Base-by-base conservation (phyloP, 2,797 vertebrate genomes). In the Rhinophrynus dorsalis region DNA sequence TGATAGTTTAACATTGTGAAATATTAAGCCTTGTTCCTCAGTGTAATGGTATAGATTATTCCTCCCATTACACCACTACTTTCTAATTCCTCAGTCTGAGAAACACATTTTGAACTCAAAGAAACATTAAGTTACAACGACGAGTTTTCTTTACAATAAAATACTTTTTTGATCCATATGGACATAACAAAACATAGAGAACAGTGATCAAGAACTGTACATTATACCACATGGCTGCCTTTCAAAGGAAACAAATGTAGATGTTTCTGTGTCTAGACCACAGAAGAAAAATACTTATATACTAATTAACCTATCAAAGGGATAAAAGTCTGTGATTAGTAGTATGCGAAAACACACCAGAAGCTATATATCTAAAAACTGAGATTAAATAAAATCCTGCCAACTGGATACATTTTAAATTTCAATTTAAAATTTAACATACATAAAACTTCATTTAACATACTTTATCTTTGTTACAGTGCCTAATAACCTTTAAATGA, bases 201-300 rank as follows among this genome's bases (percentile, higher is more conserved):
- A 80, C 78, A 83, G 81, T 83, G 83, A 84, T 83, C 38, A 8
- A 86, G 71, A 48, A 63, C 13, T 38, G 27, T 85, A 78, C 73
- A 69, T 81, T 86, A 82, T 84, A 82, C 79, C 85, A 84, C 77
- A 88, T 85, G 89, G 89, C 87, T 85, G 79, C 79, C 75, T 88
- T 90, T 91, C 89, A 91, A 90, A 78, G 84, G 84, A 91, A 91
- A 91, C 86, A 89, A 75, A 88, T 90, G 84, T 89, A 85, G 84
- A 88, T 89, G 84, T 86, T 90, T 91, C 86, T 87, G 77, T 87
- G 90, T 91, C 90, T 91, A 91, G 90, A 91, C 89, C 88, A 87
- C 86, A 89, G 82, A 80, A 84, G 59, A 89, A 90, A 84, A 89
- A 89, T 87, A 80, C 70, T 84, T 86, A 81, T 72, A 79, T 80